Conservation (phyloP, 2,113 vertebrate genomes). For the Indicator indicator region DNA sequence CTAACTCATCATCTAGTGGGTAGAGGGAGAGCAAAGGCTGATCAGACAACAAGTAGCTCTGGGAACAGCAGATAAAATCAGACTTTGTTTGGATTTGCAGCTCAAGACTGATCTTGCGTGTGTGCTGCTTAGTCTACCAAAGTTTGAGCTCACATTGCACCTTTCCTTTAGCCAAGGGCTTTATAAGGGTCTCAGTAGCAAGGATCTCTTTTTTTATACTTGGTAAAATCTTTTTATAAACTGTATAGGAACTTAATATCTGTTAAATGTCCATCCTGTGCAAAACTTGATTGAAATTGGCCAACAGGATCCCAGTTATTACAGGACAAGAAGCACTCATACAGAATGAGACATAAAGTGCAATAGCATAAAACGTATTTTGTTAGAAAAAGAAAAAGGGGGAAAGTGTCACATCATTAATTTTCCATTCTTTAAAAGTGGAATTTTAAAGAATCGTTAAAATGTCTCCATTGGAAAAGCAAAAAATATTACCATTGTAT, state of each 20-base stretch:
- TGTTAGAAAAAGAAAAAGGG: not conserved
- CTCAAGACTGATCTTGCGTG: not conserved
- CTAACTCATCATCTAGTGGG: too few species aligned
- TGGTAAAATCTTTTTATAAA: not conserved
- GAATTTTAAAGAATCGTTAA: not conserved
- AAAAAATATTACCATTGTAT: not conserved
- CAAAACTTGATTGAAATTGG: not conserved
- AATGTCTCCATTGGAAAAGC: not conserved
- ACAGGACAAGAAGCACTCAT: not conserved
- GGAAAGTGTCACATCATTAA: rapidly evolving
- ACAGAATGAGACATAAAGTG: not conserved
- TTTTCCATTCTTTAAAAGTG: not conserved
- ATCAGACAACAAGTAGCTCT: not conserved
- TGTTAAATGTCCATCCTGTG: not conserved
- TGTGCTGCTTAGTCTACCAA: not conserved
- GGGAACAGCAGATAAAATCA: not conserved
- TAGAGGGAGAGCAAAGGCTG: not conserved
- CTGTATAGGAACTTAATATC: not conserved
- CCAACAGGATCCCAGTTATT: not conserved
- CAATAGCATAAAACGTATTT: not conserved
- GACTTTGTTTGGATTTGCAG: not conserved
- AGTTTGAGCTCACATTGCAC: not conserved
- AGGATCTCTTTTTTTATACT: not conserved
- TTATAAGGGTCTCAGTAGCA: not conserved
- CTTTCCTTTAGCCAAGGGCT: not conserved